These are phyloP conservation scores for Limnodromus scolopaceus DNA, from an alignment of 2,797 vertebrate species.

Conservation along the genomic window DNA sequence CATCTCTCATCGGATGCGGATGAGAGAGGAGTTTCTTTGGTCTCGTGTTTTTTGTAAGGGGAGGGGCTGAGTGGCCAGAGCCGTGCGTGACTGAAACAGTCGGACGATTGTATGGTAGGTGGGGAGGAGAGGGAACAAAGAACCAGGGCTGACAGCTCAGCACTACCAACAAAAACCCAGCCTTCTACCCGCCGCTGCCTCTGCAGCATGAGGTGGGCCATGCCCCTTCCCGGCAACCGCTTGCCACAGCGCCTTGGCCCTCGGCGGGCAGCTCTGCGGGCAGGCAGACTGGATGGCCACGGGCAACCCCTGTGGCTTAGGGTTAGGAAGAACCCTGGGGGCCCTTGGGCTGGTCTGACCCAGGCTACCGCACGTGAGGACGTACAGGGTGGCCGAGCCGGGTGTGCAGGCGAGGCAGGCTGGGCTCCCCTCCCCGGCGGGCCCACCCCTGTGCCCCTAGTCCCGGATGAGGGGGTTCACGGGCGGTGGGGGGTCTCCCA, in stretches of 20 bases:
- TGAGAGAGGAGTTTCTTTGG: conserved; percentile 37
- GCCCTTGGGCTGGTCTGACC: not conserved
- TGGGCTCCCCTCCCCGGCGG: no score
- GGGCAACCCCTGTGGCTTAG: not conserved
- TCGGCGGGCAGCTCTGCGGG: not conserved
- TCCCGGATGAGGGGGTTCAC: not conserved
- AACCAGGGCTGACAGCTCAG: not conserved
- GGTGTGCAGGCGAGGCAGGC: not conserved
- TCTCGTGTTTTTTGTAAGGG: conserved; percentile 61
- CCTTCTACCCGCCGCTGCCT: not conserved
- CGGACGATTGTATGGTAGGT: conserved; percentile 29
- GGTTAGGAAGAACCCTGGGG: not conserved
- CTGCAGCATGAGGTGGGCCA: not conserved
- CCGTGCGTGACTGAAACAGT: conserved; percentile 9
- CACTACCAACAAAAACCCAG: not conserved
- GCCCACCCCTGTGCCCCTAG: no score
- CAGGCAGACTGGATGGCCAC: accelerated
- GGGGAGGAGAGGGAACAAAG: conserved; percentile 57
- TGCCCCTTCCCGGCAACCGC: not conserved
- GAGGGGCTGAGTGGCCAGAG: conserved; percentile 35
- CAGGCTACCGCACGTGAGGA: not conserved
- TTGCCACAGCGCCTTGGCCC: not conserved
- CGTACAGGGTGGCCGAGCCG: accelerated
- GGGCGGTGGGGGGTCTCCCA: not conserved
- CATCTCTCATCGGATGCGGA: not conserved